Evolutionary conservation across 2,797 vertebrate species (phyloP).

Genomic region (Cichlasoma orientale): DNA sequence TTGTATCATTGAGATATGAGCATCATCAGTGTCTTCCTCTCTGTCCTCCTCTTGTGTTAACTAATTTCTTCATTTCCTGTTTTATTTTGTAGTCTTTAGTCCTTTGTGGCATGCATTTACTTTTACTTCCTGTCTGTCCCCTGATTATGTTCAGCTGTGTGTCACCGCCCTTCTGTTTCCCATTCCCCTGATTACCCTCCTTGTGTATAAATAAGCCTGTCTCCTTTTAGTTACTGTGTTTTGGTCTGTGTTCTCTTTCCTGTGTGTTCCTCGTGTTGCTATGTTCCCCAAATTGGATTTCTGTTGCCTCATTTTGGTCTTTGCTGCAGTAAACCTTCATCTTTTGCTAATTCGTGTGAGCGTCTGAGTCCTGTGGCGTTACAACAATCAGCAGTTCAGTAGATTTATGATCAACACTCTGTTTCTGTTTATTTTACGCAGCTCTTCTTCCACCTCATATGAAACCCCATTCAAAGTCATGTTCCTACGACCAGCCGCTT

Average conservation of each 20-base stretch:
- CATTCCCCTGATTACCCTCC: not conserved
- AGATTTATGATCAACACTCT: conserved; percentile 11
- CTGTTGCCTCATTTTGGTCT: not conserved
- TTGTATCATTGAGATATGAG: no score
- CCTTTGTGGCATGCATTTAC: not conserved
- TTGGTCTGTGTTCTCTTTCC: not conserved
- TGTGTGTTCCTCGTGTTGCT: rapidly evolving
- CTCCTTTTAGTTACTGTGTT: rapidly evolving
- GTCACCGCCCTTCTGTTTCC: not conserved
- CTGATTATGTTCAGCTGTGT: not conserved
- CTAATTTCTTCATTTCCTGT: not conserved
- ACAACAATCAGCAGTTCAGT: not conserved
- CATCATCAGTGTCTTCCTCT: no score
- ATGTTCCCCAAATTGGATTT: not conserved
- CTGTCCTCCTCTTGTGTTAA: no score
- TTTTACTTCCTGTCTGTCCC: not conserved
- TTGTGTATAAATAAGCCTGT: not conserved
- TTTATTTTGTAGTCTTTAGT: not conserved
- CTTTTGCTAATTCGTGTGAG: not conserved
- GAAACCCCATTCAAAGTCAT: conserved; percentile 25
- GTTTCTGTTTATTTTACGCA: conserved; percentile 3
- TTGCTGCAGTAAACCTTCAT: not conserved
- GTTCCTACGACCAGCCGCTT: not conserved
- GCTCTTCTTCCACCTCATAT: conserved; percentile 71
- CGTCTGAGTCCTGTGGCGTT: not conserved